Evolutionary conservation across 1,140 invertebrate genomes (phyloP).

Genomic region (Idris sp.): DNA sequence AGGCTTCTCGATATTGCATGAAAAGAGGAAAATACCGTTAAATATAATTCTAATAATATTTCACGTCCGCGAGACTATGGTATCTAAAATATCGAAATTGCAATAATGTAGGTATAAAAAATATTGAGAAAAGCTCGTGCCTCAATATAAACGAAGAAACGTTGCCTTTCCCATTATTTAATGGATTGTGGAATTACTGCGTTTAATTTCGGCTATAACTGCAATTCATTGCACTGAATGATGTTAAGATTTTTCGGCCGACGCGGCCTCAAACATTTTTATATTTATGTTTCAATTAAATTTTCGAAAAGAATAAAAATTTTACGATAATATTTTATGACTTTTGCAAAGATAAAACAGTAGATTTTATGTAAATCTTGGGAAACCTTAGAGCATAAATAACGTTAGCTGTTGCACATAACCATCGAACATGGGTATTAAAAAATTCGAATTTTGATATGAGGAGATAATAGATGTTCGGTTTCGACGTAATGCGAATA

Average conservation of each 20-base stretch:
- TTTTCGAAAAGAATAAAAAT: slow-evolving; percentile 13
- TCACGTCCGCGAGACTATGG: slow-evolving; percentile 48
- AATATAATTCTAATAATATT: slow-evolving; percentile 60
- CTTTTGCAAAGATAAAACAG: slow-evolving; percentile 11
- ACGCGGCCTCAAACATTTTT: too few species aligned
- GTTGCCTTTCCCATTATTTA: neutral
- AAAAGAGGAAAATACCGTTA: slow-evolving; percentile 52
- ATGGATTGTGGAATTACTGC: slow-evolving; percentile 2
- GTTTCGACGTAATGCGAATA: too few species aligned
- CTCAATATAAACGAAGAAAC: slow-evolving; percentile 3
- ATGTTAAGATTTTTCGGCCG: too few species aligned
- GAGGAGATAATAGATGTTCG: too few species aligned
- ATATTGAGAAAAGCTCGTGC: slow-evolving; percentile 20
- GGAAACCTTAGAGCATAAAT: slow-evolving; percentile 24
- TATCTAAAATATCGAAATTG: slow-evolving; percentile 55
- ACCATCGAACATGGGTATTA: slow-evolving; percentile 17
- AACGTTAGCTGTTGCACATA: slow-evolving; percentile 21
- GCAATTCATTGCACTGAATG: neutral
- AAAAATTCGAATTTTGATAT: slow-evolving; percentile 3
- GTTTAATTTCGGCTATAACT: slow-evolving; percentile 9
- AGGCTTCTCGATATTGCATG: slow-evolving; percentile 50
- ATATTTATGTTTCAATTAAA: slow-evolving; percentile 19
- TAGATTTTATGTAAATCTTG: slow-evolving; percentile 26
- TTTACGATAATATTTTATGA: slow-evolving; percentile 8
- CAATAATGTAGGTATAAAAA: slow-evolving; percentile 44